Conservation (phyloP, 2,113 vertebrate species). For the Pseudorectes ferrugineus region DNA sequence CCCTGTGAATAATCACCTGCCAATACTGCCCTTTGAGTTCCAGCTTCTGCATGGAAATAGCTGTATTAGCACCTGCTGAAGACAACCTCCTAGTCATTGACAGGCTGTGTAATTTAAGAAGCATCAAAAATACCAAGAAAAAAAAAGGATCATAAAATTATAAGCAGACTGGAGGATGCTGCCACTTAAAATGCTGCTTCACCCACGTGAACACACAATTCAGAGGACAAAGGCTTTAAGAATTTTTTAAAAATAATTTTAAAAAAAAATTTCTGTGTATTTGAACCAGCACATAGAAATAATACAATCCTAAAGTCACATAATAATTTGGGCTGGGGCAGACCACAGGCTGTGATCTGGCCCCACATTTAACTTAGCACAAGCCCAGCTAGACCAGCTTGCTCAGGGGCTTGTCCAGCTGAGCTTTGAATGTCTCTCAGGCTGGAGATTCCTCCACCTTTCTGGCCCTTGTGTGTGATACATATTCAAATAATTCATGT, state of each 20-base stretch:
- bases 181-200: neutral
- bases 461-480: neutral
- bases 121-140: neutral
- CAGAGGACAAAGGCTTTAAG: neutral
- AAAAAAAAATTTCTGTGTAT: neutral
- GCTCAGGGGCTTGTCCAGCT: neutral
- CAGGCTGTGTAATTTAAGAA: neutral
- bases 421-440: neutral
- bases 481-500: neutral
- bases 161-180: neutral
- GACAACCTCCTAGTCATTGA: neutral
- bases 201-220: neutral
- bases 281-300: neutral
- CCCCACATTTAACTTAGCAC: neutral
- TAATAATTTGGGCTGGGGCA: neutral
- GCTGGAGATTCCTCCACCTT: neutral
- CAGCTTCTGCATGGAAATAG: neutral
- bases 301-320: neutral
- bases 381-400: neutral
- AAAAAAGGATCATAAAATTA: neutral
- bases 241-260: neutral
- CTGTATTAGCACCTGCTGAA: constrained; percentile 2
- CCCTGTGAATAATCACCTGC: neutral
- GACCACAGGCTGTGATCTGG: neutral
- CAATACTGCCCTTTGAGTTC: neutral